These are phyloP conservation scores for Eupsilia transversa DNA, from an alignment of 2,888 invertebrate species.

Conservation along the genomic window DNA sequence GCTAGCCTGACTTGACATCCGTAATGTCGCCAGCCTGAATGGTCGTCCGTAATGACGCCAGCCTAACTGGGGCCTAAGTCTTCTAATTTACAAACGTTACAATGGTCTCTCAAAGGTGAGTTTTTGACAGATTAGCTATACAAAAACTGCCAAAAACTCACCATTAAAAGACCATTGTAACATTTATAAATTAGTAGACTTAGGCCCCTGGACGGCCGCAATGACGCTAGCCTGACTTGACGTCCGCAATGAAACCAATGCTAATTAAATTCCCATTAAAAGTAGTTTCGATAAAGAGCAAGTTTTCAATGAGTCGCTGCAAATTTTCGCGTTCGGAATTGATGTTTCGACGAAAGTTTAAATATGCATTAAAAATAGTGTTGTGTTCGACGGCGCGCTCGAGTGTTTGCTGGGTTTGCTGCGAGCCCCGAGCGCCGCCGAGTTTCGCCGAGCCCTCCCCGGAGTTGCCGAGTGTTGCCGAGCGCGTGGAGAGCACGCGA, in stretches of 20 bases:
- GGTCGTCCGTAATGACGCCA: slow-evolving; percentile 6
- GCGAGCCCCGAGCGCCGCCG: slow-evolving; percentile 29
- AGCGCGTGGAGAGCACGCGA: slow-evolving; percentile 39
- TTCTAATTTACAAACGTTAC: no score
- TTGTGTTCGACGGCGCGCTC: slow-evolving; percentile 45
- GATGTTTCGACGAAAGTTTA: slow-evolving; percentile 66
- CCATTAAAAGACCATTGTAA: no score
- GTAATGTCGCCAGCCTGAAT: slow-evolving; percentile 2
- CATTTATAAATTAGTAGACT: no score
- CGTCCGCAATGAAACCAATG: slow-evolving; percentile 3
- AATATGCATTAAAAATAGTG: slow-evolving; percentile 72
- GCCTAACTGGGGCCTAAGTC: no score
- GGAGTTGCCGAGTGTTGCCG: slow-evolving; percentile 27
- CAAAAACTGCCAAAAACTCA: no score
- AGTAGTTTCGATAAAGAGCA: slow-evolving; percentile 69
- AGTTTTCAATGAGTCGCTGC: slow-evolving; percentile 58
- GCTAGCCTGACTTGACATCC: slow-evolving; percentile 10
- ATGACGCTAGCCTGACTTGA: slow-evolving; percentile 1
- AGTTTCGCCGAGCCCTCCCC: slow-evolving; percentile 25
- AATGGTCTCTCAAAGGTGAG: no score
- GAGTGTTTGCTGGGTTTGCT: slow-evolving; percentile 52
- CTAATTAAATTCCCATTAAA: slow-evolving; percentile 68
- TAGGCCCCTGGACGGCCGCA: no score
- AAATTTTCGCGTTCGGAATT: slow-evolving; percentile 59
- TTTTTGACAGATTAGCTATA: no score